A percentile compares a stretch with the other conserved stretches of the same genome.
Evolutionary conservation across 2,888 invertebrate species (phyloP).

Genomic region (Ctenicera cuprea): DNA sequence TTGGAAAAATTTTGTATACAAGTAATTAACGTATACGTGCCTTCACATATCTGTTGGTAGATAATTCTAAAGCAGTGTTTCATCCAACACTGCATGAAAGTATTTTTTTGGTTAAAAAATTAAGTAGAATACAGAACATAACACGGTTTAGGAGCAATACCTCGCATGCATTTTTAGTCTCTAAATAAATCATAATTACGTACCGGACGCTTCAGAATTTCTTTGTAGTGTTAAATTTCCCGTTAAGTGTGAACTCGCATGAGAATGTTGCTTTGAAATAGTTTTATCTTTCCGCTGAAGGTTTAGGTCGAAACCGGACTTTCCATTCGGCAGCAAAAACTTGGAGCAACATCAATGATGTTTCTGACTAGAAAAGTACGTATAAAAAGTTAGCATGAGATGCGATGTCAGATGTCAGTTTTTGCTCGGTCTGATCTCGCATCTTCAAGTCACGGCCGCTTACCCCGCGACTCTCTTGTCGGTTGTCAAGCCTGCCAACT

Average conservation of each 20-base stretch:
- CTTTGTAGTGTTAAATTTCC: slow-evolving; percentile 12
- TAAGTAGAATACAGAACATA: too few relatives aligned
- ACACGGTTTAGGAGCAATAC: too few relatives aligned
- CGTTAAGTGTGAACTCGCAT: slow-evolving; percentile 36
- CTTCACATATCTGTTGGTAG: too few relatives aligned
- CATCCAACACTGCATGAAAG: too few relatives aligned
- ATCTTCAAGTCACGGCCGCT: slow-evolving; percentile 61
- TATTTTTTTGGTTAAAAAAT: too few relatives aligned
- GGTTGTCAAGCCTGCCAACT: slow-evolving; percentile 60
- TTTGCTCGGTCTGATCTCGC: slow-evolving; percentile 61
- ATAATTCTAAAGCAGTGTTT: too few relatives aligned
- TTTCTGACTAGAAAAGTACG: slow-evolving; percentile 60
- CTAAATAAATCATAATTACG: slow-evolving; percentile 14
- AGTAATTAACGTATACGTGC: too few relatives aligned
- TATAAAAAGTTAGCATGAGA: slow-evolving; percentile 60
- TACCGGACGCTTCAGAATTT: background rate
- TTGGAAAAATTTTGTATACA: too few relatives aligned
- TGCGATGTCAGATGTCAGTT: slow-evolving; percentile 64
- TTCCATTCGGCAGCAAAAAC: slow-evolving; percentile 52
- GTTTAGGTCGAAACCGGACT: slow-evolving; percentile 54
- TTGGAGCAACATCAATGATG: slow-evolving; percentile 60
- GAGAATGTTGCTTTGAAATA: slow-evolving; percentile 21
- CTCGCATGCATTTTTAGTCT: too few relatives aligned
- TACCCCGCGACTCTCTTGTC: slow-evolving; percentile 62
- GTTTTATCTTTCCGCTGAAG: slow-evolving; percentile 33